A percentile compares a stretch with the other conserved stretches of the same genome.
phyloP scores from a whole-genome alignment of 2,113 vertebrate species.

The Cephalopholis sonnerati region DNA sequence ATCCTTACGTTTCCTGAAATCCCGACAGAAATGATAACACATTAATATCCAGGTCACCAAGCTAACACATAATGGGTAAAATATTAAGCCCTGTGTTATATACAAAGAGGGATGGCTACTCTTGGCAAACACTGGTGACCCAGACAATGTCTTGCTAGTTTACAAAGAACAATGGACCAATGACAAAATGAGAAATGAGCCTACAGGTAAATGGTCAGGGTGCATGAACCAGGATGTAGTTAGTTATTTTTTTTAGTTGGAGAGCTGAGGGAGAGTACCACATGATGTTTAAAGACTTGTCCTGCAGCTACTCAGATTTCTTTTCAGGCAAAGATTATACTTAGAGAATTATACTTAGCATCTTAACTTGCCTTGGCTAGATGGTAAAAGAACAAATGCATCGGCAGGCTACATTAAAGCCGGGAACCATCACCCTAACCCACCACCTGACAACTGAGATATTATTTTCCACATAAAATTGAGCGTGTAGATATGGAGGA shows the following conservation, averaged over 20 bases:
- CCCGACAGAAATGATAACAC: background rate
- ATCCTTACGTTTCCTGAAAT: background rate
- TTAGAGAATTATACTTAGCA: too few species aligned
- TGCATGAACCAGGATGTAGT: conserved; percentile 59
- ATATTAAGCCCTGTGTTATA: conserved; percentile 44
- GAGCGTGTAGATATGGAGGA: background rate
- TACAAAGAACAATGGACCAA: background rate
- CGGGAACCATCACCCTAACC: too few species aligned
- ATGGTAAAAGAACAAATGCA: background rate
- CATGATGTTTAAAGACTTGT: background rate
- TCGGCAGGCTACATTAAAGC: background rate
- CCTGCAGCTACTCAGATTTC: conserved; percentile 1
- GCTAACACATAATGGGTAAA: conserved; percentile 15
- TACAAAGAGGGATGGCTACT: background rate
- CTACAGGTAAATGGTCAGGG: background rate
- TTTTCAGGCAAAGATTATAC: background rate
- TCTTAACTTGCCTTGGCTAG: background rate
- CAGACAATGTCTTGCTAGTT: background rate
- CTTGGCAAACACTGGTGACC: conserved; percentile 27
- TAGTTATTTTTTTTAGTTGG: conserved; percentile 36
- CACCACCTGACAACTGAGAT: background rate
- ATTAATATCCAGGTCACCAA: background rate
- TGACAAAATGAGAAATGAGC: background rate
- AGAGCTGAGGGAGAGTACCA: background rate
- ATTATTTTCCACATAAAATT: too few species aligned